Base-by-base conservation (phyloP, 2,797 vertebrate genomes). In the Podargus strigoides region DNA sequence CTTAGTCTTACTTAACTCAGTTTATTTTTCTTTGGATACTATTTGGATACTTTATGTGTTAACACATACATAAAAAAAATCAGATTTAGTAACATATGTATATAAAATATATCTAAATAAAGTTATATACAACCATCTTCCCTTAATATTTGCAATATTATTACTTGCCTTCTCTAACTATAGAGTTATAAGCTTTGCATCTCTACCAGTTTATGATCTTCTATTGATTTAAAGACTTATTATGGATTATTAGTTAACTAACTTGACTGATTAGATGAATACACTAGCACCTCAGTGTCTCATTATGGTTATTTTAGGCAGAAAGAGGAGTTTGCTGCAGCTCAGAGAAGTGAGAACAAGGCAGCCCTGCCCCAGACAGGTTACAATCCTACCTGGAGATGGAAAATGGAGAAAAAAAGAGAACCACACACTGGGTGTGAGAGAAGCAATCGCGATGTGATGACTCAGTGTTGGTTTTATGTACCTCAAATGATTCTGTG, bases 401-500 rank as follows among this genome's bases (percentile, higher is more conserved):
- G 30, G 52, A 47, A 19, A 70, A 41, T 0, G 11, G 27, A 26
- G 9, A 4, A 53, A 27, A 66, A 68, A 30, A 42, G 39, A 39
- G n/a, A 46, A 68, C 12, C 34, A 9, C 23, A 32, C 5, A 18
- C 9, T 30, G 60, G 12, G 32, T 21, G 49, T 19, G 50, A 62
- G 39, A 74, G 63, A 59, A 86, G 42, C 9, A 32, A 32, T 39
- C 1, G 4, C 1, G 1, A 0, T 7, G 13, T 14, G 68, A 55
- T 76, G 87, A 87, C 26, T 85, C 76, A 69, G 32, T 14, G 76
- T 63, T 73, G 55, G 44, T 21, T 53, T 75, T 46, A 5, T 56
- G 55, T 72, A 72, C 42, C 66, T 93, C 49, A 52, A 12, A 58
- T 36, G 9, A 36, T 19, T 24, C 79, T 26, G 5, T 49, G 37